A percentile compares a stretch with the other conserved stretches of the same genome.
These are phyloP conservation scores for Mylabris phalerata DNA, from an alignment of 1,140 invertebrate genomes.

Conservation along the genomic window DNA sequence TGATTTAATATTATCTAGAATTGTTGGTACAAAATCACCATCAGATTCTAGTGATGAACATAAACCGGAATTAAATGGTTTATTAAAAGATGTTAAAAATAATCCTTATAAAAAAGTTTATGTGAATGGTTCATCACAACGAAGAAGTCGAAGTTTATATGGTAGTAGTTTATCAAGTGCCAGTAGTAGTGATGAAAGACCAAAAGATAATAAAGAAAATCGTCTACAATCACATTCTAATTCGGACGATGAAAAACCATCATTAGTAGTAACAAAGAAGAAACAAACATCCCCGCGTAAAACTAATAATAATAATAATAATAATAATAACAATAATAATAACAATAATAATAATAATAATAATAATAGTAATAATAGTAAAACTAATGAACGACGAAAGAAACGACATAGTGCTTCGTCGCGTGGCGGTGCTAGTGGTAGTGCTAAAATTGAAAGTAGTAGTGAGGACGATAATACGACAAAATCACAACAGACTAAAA, in stretches of 20 bases:
- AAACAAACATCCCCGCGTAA: conserved; percentile 31
- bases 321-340: too few species aligned
- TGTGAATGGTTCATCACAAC: conserved; percentile 63
- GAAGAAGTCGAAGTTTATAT: conserved; percentile 56
- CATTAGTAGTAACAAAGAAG: background rate
- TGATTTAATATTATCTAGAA: conserved; percentile 61
- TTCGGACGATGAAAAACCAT: conserved; percentile 39
- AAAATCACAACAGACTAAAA: conserved; percentile 44
- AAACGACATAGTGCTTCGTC: conserved; percentile 36
- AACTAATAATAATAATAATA: conserved; percentile 6
- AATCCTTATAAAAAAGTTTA: conserved; percentile 69
- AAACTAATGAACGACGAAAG: conserved; percentile 20
- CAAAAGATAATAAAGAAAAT: conserved; percentile 42
- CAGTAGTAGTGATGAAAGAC: conserved; percentile 50
- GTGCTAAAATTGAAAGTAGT: conserved; percentile 49
- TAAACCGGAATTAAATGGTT: conserved; percentile 60
- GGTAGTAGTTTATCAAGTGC: conserved; percentile 59
- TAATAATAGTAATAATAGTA: conserved; percentile 21
- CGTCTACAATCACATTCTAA: conserved; percentile 23
- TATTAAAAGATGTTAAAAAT: conserved; percentile 52
- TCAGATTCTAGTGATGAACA: conserved; percentile 51
- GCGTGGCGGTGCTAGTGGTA: conserved; percentile 5
- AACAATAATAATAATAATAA: too few species aligned
- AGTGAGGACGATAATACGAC: conserved; percentile 48
- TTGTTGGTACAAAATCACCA: conserved; percentile 56